phyloP scores from a whole-genome alignment of 2,113 vertebrate species.

The Nesospiza acunhae region DNA sequence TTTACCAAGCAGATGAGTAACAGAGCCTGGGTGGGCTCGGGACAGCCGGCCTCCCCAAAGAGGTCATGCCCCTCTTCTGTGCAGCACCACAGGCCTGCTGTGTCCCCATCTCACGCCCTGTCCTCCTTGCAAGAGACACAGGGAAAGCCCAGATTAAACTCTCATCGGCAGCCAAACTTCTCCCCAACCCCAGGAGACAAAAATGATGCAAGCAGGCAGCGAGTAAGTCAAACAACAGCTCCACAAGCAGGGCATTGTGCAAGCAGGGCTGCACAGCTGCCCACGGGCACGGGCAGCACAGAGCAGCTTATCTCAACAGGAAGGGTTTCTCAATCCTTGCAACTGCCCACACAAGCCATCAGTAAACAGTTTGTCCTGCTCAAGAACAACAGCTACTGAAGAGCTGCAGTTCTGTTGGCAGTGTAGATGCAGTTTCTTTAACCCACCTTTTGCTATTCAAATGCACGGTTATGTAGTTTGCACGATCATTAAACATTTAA shows the following conservation, averaged over 20 bases:
- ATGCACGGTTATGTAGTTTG: neutral
- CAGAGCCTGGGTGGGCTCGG: fast-evolving
- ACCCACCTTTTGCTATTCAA: neutral
- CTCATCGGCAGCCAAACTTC: neutral
- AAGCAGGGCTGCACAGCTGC: constrained; percentile 19
- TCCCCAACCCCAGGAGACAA: neutral
- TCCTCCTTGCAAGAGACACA: neutral
- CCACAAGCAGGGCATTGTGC: constrained; percentile 53
- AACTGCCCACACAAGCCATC: neutral
- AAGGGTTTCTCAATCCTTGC: neutral
- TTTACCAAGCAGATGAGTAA: constrained; percentile 1
- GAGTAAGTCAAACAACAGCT: neutral
- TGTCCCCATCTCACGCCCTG: neutral
- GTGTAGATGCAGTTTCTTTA: neutral
- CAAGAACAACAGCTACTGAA: neutral
- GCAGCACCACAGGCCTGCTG: neutral
- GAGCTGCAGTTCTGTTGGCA: neutral
- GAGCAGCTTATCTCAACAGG: neutral
- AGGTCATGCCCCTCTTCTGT: neutral
- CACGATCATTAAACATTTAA: neutral
- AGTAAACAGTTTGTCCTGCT: neutral
- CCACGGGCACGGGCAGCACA: neutral
- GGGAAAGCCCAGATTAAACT: neutral
- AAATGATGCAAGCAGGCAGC: neutral
- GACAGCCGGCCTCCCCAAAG: neutral